Evolutionary conservation across 1,140 invertebrate genomes (phyloP).

Genomic region (Drosophila sturtevanti): DNA sequence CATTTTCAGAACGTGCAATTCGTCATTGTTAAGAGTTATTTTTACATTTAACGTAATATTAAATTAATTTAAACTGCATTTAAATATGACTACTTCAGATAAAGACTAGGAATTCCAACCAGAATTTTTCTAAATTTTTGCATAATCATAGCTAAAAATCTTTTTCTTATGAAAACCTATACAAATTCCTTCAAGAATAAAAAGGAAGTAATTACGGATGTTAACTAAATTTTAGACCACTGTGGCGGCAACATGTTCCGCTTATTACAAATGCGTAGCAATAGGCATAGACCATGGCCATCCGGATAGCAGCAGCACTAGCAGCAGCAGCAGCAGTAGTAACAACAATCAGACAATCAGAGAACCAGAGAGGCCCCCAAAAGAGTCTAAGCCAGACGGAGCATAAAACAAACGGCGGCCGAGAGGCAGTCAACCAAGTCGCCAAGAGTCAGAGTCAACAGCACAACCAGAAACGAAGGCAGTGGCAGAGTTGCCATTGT

Average conservation of each 20-base stretch:
- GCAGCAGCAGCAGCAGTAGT: constrained; percentile 1
- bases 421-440: constrained; percentile 72
- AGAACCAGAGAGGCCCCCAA: constrained; percentile 43
- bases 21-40: no score
- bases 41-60: no score
- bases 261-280: constrained; percentile 71
- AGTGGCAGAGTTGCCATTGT: constrained; percentile 39
- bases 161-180: no score
- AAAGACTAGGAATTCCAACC: no score
- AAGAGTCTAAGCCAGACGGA: constrained; percentile 46
- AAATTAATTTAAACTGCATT: no score
- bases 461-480: neutral
- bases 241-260: constrained; percentile 52
- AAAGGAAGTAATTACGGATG: neutral
- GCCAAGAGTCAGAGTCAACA: constrained; percentile 27
- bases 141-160: no score
- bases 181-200: no score
- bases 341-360: constrained; percentile 39
- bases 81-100: no score
- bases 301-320: constrained; percentile 27
- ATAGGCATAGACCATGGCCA: constrained; percentile 50
- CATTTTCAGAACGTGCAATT: no score
- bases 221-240: constrained; percentile 18
- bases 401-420: constrained; percentile 72
- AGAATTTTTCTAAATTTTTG: no score